Evolutionary conservation across 2,113 vertebrate genomes (phyloP), one percentile per base, ranked within the genome.

Genomic region (Guaruba guarouba): DNA sequence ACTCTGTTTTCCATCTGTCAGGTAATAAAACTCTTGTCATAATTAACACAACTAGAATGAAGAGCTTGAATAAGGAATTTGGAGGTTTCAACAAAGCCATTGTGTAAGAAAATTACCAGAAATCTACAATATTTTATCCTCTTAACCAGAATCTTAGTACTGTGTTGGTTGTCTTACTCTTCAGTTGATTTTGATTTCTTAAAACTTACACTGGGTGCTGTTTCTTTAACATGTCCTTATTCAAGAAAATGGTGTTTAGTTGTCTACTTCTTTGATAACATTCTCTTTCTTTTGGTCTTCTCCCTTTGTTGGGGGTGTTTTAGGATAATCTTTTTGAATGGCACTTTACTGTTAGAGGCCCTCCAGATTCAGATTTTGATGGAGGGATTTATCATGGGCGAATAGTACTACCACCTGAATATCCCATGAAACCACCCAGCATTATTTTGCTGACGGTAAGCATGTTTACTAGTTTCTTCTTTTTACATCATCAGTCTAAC

Each of bases 311-410:
- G 73, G 66, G 86, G 64, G 1, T 6, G 17, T 86, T 96, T 85
- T 97, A 99, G 99, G 99, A 99, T 97, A 99, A 99, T 91, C 99
- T 99, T 80, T 99, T 99, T 97, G 99, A 99, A 92, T 99, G 99
- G 99, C 99, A 99, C 97, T 99, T 99, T 95, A 99, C 99, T 14
- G 99, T 99, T 16, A 98, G 99, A 59, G 99, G 99, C 11, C 99
- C 99, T 70, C 99, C 99, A 75, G 99, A 99, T 96, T 99, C 99
- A 11, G 99, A 99, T 95, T 99, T 99, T 41, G 99, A 99, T 77
- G 99, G 99, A 52, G 99, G 99, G 43, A 97, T 99, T 95, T 99
- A 99, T 97, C 99, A 99, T 9, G 99, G 99, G 55, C 98, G 99
- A 96, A 99, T 99, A 69, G 98, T 99, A 13, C 98, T 99, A 2